Evolutionary conservation across 2,797 vertebrate species (phyloP).

Genomic region (Uromys caudimaculatus): DNA sequence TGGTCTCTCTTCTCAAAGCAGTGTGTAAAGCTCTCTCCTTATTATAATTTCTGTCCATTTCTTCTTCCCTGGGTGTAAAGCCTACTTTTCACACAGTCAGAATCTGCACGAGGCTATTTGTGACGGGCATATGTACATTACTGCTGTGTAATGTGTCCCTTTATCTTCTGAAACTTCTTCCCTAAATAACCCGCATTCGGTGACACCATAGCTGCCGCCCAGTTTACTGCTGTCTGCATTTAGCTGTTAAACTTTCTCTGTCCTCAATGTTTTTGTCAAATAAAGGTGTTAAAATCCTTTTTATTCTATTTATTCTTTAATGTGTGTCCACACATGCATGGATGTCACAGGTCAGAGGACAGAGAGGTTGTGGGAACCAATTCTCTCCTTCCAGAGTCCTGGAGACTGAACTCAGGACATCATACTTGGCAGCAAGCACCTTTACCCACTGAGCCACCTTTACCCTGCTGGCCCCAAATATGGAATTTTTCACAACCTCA

Average conservation of each 20-base stretch:
- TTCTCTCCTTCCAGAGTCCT: background rate
- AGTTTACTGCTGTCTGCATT: background rate
- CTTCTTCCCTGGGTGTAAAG: background rate
- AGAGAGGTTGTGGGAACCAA: background rate
- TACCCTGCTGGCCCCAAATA: background rate
- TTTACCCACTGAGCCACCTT: background rate
- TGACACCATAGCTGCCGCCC: background rate
- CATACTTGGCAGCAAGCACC: background rate
- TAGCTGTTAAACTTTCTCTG: background rate
- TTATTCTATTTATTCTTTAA: background rate
- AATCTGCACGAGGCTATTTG: background rate
- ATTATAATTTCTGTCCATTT: slow-evolving; percentile 4
- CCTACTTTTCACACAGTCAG: slow-evolving; percentile 21
- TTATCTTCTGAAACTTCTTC: background rate
- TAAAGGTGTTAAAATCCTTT: background rate
- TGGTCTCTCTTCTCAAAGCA: background rate
- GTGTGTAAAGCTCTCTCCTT: background rate
- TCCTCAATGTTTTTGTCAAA: background rate
- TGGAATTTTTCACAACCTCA: slow-evolving; percentile 30
- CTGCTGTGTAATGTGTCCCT: background rate
- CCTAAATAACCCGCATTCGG: background rate
- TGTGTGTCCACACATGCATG: background rate
- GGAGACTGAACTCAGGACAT: background rate
- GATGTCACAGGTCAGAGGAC: background rate
- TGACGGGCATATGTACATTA: background rate